Conservation (phyloP, 1,140 invertebrate species). For the Sminthurinus signatus region DNA sequence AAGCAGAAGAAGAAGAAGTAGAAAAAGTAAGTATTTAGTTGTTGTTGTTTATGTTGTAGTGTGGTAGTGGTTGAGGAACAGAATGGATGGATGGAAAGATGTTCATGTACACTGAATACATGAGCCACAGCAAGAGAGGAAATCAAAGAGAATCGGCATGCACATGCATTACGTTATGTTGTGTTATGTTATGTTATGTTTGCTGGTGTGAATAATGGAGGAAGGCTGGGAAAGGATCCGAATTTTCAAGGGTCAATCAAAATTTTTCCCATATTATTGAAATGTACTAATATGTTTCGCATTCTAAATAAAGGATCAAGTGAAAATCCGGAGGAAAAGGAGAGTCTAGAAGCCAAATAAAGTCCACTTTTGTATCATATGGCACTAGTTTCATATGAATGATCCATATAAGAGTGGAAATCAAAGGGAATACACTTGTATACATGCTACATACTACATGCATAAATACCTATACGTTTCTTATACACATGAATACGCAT, state of each 20-base stretch:
- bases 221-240: slow-evolving; percentile 11
- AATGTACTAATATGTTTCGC: background rate
- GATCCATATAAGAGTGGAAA: too few relatives aligned
- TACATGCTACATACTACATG: too few relatives aligned
- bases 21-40: too few relatives aligned
- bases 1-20: too few relatives aligned
- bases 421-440: too few relatives aligned
- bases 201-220: slow-evolving; percentile 25
- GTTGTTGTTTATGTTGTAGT: too few relatives aligned
- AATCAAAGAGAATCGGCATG: too few relatives aligned
- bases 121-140: background rate
- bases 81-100: background rate
- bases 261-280: background rate
- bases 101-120: background rate
- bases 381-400: too few relatives aligned
- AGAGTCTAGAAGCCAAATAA: background rate
- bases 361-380: too few relatives aligned
- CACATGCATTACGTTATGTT: too few relatives aligned
- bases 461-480: too few relatives aligned
- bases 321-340: background rate
- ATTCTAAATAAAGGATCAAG: background rate
- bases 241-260: background rate
- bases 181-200: background rate
- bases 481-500: too few relatives aligned
- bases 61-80: background rate